phyloP scores from a whole-genome alignment of 2,113 vertebrate species.

The Ploceus nigricollis region DNA sequence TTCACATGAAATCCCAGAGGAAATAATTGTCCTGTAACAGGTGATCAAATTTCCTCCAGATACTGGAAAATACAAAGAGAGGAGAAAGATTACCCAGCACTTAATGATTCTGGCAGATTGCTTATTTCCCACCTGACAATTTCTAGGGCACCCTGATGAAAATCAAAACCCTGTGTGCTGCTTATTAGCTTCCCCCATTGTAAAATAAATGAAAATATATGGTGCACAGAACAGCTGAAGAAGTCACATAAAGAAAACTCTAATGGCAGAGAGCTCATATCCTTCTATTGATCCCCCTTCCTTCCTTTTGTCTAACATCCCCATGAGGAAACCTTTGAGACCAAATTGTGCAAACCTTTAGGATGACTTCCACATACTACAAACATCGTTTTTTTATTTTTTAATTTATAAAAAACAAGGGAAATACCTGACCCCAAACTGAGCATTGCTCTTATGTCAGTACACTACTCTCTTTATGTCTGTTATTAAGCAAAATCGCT shows the following conservation, averaged over 20 bases:
- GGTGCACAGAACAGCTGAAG: background rate
- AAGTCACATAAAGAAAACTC: background rate
- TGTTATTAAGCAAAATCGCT: background rate
- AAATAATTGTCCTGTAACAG: background rate
- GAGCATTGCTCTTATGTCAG: background rate
- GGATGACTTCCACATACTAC: background rate
- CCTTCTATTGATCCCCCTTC: background rate
- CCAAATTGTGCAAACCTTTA: background rate
- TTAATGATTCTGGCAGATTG: background rate
- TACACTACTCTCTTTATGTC: background rate
- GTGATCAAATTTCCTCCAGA: background rate
- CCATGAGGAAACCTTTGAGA: background rate
- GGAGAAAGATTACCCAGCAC: background rate
- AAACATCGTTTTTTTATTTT: background rate
- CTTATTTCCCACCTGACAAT: background rate
- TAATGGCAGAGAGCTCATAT: background rate
- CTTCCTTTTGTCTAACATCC: background rate
- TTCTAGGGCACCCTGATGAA: background rate
- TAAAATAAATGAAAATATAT: background rate
- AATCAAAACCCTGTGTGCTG: accelerated
- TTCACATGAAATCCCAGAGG: background rate
- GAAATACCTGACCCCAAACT: background rate
- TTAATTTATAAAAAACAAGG: background rate
- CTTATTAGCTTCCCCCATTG: background rate
- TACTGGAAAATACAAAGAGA: background rate